Base-by-base conservation (phyloP, 2,113 vertebrate species). In the Siniperca chuatsi region DNA sequence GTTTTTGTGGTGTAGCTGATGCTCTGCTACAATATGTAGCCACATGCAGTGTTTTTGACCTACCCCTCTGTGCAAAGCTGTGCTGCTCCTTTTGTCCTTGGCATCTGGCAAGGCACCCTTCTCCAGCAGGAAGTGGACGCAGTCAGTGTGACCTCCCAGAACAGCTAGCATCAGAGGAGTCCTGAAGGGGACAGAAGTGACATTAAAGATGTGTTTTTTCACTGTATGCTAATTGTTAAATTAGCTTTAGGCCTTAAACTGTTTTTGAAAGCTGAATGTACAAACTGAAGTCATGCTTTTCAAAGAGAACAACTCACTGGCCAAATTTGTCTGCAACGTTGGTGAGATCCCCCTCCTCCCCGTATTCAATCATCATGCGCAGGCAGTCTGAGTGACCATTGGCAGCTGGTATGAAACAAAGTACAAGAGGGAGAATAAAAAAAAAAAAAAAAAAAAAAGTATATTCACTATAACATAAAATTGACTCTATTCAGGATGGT, bases 161-260 rank as follows among this genome's bases (percentile, higher is more conserved):
- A 97, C 96, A 1, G 98, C 97, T 78, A 99, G 93, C 98, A 99
- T 99, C 93, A 99, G 92, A 0, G 98, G 96, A 75, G 97, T 99
- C 90, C 98, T 99, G 82, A 6, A 2, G 12, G n/a, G 6, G 37
- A 61, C 9, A 76, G n/a, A n/a, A 0, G 20, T 4, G 61, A 73
- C 4, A 40, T 66, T n/a, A 48, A 29, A 42, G 23, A 60, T 0
- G 4, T 23, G 18, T 16, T 35, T 54, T 61, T 15, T 33, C 7
- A 42, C 58, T 25, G 16, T 71, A 15, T 10, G 35, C 21, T 29
- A 6, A 42, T 23, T 50, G 1, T 23, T 18, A 64, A 57, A 33
- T 60, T 9, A 29, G 5, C 8, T 75, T 33, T 9, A 16, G 42
- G 4, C 23, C 71, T 66, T 16, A 54, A 74, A 35, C 25, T 15